Conservation (phyloP, 2,888 invertebrate genomes). For the Mythimna albipuncta region DNA sequence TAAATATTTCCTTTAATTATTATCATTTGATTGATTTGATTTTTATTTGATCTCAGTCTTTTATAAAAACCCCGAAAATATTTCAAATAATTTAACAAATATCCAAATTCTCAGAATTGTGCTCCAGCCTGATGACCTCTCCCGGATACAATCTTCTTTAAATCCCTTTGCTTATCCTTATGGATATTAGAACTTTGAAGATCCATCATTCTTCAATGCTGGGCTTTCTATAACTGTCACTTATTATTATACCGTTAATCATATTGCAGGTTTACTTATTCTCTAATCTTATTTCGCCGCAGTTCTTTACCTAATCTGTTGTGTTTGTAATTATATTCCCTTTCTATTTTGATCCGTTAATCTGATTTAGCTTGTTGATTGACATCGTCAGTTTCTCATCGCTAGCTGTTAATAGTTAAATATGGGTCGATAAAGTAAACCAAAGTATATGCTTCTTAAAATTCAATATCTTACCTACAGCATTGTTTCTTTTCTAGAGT, state of each 20-base stretch:
- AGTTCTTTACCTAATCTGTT: conserved; percentile 12
- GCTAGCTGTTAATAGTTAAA: conserved; percentile 1
- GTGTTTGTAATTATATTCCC: conserved; percentile 10
- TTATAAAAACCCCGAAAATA: background rate
- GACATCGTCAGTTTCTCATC: conserved; percentile 10
- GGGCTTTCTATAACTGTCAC: background rate
- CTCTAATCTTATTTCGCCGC: background rate
- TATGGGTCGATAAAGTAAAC: background rate
- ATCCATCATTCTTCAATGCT: background rate
- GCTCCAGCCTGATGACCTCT: background rate
- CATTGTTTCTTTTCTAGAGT: background rate
- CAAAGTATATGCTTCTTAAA: too few species aligned
- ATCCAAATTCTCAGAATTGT: background rate
- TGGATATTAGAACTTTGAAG: conserved; percentile 8
- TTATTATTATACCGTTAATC: background rate
- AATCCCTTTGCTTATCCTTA: background rate
- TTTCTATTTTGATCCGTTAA: conserved; percentile 5
- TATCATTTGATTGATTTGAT: too few species aligned
- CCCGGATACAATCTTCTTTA: background rate
- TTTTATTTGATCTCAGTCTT: too few species aligned
- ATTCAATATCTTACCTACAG: background rate
- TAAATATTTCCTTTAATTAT: too few species aligned
- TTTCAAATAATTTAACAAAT: background rate
- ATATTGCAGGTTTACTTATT: background rate
- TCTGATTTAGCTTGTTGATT: conserved; percentile 4